Percentiles rank a stretch among this genome's conserved stretches.
These are phyloP conservation scores for Chouioia cunea DNA, from an alignment of 2,888 invertebrate species.

Conservation along the genomic window DNA sequence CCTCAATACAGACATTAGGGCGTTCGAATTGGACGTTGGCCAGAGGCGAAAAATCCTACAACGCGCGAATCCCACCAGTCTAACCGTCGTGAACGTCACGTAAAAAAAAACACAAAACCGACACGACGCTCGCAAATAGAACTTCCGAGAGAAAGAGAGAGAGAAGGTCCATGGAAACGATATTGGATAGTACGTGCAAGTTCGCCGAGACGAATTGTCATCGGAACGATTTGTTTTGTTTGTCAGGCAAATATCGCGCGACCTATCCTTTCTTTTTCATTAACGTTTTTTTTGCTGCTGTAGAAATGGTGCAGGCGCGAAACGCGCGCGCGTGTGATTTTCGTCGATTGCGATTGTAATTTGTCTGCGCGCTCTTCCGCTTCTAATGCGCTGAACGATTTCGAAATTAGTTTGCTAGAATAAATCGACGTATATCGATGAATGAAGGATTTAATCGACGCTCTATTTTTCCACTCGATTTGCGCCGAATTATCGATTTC, in stretches of 20 bases:
- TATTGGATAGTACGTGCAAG: neutral
- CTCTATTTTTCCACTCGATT: neutral
- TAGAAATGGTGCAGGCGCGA: neutral
- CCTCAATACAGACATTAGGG: too few species aligned
- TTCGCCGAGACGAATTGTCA: conserved; percentile 20
- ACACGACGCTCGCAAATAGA: too few species aligned
- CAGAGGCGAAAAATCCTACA: conserved; percentile 52
- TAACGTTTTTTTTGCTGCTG: neutral
- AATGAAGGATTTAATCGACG: neutral
- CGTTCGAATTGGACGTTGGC: conserved; percentile 53
- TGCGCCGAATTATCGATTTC: neutral
- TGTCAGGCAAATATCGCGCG: conserved; percentile 20
- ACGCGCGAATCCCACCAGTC: conserved; percentile 7
- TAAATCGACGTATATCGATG: too few species aligned
- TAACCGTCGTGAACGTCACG: too few species aligned
- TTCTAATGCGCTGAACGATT: too few species aligned
- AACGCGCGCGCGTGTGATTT: neutral
- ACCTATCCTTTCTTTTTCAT: conserved; percentile 17
- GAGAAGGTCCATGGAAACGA: too few species aligned
- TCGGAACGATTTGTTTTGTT: conserved; percentile 31
- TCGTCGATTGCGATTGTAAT: neutral
- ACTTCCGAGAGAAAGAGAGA: too few species aligned
- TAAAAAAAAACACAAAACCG: too few species aligned
- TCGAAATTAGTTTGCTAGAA: too few species aligned
- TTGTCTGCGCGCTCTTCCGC: neutral